These are phyloP conservation scores for Andrena bucephala DNA, from an alignment of 2,888 invertebrate species.

Conservation along the genomic window DNA sequence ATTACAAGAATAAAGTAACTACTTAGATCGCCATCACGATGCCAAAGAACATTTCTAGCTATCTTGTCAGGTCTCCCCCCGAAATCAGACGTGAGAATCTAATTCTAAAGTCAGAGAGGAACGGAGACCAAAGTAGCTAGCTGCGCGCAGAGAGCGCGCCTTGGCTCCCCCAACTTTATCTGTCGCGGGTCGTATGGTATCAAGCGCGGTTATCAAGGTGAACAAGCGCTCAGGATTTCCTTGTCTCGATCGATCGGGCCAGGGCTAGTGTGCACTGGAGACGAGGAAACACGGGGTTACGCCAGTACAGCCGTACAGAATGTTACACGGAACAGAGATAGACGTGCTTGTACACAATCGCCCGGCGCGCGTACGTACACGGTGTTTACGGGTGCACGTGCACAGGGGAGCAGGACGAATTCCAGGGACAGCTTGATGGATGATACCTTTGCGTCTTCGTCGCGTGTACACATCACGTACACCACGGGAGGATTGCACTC, in stretches of 20 bases:
- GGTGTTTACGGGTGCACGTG: conserved; percentile 45
- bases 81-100: background rate
- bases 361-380: conserved; percentile 42
- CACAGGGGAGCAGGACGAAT: conserved; percentile 59
- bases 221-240: conserved; percentile 48
- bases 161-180: conserved; percentile 11
- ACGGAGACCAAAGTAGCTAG: background rate
- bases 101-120: background rate
- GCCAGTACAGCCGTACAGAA: conserved; percentile 27
- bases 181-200: conserved; percentile 15
- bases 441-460: conserved; percentile 72
- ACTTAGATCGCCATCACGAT: background rate
- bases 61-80: background rate
- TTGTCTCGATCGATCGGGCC: conserved; percentile 64
- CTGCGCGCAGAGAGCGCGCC: background rate
- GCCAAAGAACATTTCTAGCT: background rate
- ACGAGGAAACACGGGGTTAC: conserved; percentile 54
- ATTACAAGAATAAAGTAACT: background rate
- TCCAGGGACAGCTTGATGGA: conserved; percentile 73
- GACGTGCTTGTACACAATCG: conserved; percentile 12
- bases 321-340: conserved; percentile 34
- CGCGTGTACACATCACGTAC: conserved; percentile 42
- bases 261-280: conserved; percentile 43
- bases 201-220: conserved; percentile 18
- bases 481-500: conserved; percentile 31